Conservation (phyloP, 2,888 invertebrate genomes). For the Amitus sp. region DNA sequence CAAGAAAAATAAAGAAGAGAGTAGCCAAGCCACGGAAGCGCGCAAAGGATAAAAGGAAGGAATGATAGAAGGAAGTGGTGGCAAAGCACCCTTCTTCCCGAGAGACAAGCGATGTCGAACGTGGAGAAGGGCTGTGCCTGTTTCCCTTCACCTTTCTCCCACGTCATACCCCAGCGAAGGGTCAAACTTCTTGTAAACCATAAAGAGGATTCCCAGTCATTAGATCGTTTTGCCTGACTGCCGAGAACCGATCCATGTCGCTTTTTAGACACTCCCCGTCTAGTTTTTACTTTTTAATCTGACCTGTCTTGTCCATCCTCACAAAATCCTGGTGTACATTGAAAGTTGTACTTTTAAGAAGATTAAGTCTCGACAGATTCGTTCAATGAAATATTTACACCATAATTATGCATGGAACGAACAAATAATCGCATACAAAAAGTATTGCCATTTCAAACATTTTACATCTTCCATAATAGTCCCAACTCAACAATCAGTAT, state of each 20-base stretch:
- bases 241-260: slow-evolving; percentile 41
- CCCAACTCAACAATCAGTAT: no score
- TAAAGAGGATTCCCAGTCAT: slow-evolving; percentile 62
- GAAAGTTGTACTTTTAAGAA: slow-evolving; percentile 44
- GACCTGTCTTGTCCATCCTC: slow-evolving; percentile 22
- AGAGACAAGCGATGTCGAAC: slow-evolving; percentile 41
- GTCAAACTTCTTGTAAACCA: slow-evolving; percentile 64
- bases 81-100: slow-evolving; percentile 34
- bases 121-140: slow-evolving; percentile 26
- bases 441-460: no score
- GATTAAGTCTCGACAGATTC: slow-evolving; percentile 39
- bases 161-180: slow-evolving; percentile 39
- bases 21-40: slow-evolving; percentile 23
- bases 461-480: no score
- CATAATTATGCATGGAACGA: slow-evolving; percentile 5
- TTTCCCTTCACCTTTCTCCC: slow-evolving; percentile 18
- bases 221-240: slow-evolving; percentile 44
- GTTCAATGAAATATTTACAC: slow-evolving; percentile 11
- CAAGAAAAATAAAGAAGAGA: slow-evolving; percentile 20
- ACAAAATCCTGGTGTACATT: slow-evolving; percentile 23
- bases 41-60: slow-evolving; percentile 3
- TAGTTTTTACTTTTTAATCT: slow-evolving; percentile 46
- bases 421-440: not conserved
- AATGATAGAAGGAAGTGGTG: slow-evolving; percentile 15
- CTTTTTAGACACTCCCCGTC: slow-evolving; percentile 35